Evolutionary conservation across 2,888 invertebrate species (phyloP), one percentile per base, ranked within the genome.

Genomic region (Luperina testacea): DNA sequence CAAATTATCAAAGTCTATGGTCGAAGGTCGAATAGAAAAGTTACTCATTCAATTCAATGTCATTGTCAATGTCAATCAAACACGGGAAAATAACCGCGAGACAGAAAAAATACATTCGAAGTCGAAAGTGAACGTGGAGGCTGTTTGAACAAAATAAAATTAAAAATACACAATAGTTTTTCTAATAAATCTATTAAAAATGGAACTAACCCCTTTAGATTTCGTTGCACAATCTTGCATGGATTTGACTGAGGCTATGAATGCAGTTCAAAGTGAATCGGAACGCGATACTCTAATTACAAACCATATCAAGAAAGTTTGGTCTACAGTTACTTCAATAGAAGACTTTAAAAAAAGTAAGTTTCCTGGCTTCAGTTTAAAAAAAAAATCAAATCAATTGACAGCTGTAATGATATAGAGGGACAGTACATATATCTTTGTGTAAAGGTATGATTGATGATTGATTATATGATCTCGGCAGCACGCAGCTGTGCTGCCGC

Each of bases 281-380:
- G 97, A 97, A 77, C 95, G 96, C 72, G 97, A 97, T 63, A 92
- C 93, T 87, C 90, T 97, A 11, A 95, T 98, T 84, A 90, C 93
- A 65, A 97, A 96, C 80, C 98, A 98, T 88, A 96, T 98, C 32
- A 97, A 97, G 89, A 96, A 96, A 92, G 94, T 97, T 80, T 95
- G 94, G 93, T 85, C 92, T 73, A 88, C 90, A 61, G 94, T 94
- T 65, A 85, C 92, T 68, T 90, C 95, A 32, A 87, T 97, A 48
- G 96, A 96, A 32, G 97, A 97, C 87, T 97, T 96, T 84, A 96
- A 96, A 88, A 96, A 95, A 92, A 95, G 97, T 97, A 92, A 86
- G 93, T 90, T n/a, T n/a, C 2, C 6, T 0, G 5, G 11, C 27
- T 57, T 45, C 8, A 32, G 15, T 70, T 32, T 57, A 53, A 24